Conservation (phyloP, 2,797 vertebrate species). For the Propithecus perrieri region DNA sequence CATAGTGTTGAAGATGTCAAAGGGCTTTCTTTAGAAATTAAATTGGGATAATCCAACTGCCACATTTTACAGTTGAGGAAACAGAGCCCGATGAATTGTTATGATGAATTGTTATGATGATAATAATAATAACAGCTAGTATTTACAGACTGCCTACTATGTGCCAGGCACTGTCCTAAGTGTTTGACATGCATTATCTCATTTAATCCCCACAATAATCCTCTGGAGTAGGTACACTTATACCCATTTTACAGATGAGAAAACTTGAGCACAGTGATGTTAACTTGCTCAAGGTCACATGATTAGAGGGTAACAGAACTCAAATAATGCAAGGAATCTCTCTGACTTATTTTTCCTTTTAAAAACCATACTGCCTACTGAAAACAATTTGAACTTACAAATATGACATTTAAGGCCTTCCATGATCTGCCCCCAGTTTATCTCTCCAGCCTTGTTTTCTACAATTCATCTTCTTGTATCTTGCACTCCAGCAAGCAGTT, state of each 20-base stretch:
- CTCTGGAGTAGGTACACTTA: neutral
- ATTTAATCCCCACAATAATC: neutral
- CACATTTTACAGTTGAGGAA: slow-evolving; percentile 18
- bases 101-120: neutral
- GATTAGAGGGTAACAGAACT: neutral
- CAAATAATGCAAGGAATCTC: neutral
- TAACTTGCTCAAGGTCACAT: neutral
- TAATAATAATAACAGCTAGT: neutral
- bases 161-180: neutral
- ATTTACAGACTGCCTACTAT: neutral
- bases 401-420: neutral
- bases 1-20: neutral
- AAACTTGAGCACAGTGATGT: neutral
- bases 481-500: neutral
- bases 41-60: neutral
- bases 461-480: neutral
- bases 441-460: neutral
- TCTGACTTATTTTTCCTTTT: neutral
- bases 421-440: neutral
- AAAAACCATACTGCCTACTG: neutral
- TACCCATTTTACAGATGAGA: neutral
- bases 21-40: slow-evolving; percentile 46
- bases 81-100: neutral
- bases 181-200: neutral
- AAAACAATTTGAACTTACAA: slow-evolving; percentile 26